Base-by-base conservation (phyloP, 2,113 vertebrate genomes). In the Brachypodius melanocephalos region DNA sequence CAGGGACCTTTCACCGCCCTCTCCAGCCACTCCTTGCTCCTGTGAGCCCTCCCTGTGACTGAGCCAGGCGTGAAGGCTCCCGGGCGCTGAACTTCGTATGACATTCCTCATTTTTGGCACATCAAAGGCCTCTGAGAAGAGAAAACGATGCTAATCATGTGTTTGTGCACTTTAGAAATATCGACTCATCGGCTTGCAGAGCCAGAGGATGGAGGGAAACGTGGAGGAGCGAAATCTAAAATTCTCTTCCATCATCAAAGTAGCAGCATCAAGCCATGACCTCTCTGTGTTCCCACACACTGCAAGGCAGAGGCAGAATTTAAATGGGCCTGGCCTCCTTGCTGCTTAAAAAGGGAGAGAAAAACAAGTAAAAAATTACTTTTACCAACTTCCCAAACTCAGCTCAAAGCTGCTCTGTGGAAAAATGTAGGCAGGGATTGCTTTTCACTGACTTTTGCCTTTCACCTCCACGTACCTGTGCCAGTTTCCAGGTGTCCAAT, bases 201-300 rank as follows among this genome's bases (percentile, higher is more conserved):
- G 36, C 3, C 52, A 43, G 88, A 21, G 79, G 88, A 63, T 45
- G 40, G 57, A 85, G 75, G 91, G 36, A 88, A 57, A 68, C 40
- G 72, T 52, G 54, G n/a, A 61, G 43, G 66, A 88, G 66, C 2
- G n/a, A 32, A 65, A 72, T 81, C 40, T 67, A 88, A 85, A 93
- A 85, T 85, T 85, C 46, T 87, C 77, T 25, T 95, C 55, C 22
- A 63, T 82, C 85, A 57, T 85, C 92, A 89, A 91, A 88, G 57
- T 40, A 58, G 40, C 25, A 78, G 22, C 48, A 74, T 87, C 54
- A n/a, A 91, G 88, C 18, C 40, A 20, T 42, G 85, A 87, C 57
- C 77, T 65, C 80, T 85, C 38, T 43, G 17, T 29, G 42, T 40
- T 84, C 77, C 52, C 61, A 65, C 66, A 48, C 0, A 2, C 48